Evolutionary conservation across 2,113 vertebrate species (phyloP), one percentile per base, ranked within the genome.

Genomic region (Oreocharis arfaki): DNA sequence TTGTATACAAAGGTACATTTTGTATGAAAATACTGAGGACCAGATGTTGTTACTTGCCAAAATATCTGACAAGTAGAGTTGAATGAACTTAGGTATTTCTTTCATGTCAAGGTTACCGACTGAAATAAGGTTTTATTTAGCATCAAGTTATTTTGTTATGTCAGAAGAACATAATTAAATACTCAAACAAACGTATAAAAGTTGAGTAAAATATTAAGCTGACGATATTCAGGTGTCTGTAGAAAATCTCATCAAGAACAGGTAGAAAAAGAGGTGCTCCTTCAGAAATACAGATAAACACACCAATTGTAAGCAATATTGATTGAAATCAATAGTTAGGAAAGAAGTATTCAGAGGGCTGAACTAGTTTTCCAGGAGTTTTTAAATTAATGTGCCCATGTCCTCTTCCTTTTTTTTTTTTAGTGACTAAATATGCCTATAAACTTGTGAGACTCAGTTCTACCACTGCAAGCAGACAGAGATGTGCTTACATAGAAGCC

Each of bases 111-210:
- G 7, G 9, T 67, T 81, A 50, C 20, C 74, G 35, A 63, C 11
- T 33, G n/a, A 68, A 94, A 71, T n/a, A 9, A 57, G 6, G 20
- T 69, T 94, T 89, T 78, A 42, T 74, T 82, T 71, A 81, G 14
- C 41, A 64, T n/a, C 4, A 67, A 75, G 33, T 27, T 32, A 50
- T 60, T 78, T 78, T 88, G 7, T 9, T 70, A 3, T n/a, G 7
- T 27, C 64, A 56, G 32, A 80, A 64, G 3, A 60, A 79, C 37
- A 49, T n/a, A 6, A 60, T 56, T 67, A 84, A 78, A 55, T 52
- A 35, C 4, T 32, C 0, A 0, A 82, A 52, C 39, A 5, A 0
- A 0, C 13, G 1, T 37, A 33, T 35, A 10, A 35, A 30, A 61
- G 10, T 26, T 57, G 20, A 47, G 9, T 22, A 57, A 78, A 78